Percentiles rank a stretch among this genome's conserved stretches.
Conservation (phyloP, 2,113 vertebrate genomes). For the Platycercus adscitus region DNA sequence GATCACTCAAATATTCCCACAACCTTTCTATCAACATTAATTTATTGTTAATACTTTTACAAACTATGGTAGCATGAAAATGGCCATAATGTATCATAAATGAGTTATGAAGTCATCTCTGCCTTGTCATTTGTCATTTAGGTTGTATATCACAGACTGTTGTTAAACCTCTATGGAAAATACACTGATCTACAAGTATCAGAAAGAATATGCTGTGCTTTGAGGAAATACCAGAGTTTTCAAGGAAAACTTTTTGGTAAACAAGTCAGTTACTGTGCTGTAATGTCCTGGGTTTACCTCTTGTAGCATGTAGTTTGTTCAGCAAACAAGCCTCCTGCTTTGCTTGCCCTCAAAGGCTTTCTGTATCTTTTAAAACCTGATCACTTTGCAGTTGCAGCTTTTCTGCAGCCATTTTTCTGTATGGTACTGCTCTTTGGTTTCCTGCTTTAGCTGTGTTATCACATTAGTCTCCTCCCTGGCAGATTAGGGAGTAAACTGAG, state of each 20-base stretch:
- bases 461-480: background rate
- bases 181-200: background rate
- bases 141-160: background rate
- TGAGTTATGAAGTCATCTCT: background rate
- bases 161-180: background rate
- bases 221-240: background rate
- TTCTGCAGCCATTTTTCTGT: background rate
- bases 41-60: conserved; percentile 53
- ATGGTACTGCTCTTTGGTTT: background rate
- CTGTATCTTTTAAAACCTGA: background rate
- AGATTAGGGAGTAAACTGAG: background rate
- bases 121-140: background rate
- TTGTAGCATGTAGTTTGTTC: background rate
- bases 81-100: background rate
- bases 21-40: conserved; percentile 17
- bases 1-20: conserved; percentile 28
- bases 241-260: background rate
- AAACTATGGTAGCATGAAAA: background rate
- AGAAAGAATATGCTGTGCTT: background rate
- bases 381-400: fast-evolving
- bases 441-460: background rate
- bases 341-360: background rate
- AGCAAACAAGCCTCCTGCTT: background rate
- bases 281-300: background rate
- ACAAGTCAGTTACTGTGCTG: background rate